phyloP scores from a whole-genome alignment of 2,797 vertebrate genomes.

The Sebastes matsubarae region DNA sequence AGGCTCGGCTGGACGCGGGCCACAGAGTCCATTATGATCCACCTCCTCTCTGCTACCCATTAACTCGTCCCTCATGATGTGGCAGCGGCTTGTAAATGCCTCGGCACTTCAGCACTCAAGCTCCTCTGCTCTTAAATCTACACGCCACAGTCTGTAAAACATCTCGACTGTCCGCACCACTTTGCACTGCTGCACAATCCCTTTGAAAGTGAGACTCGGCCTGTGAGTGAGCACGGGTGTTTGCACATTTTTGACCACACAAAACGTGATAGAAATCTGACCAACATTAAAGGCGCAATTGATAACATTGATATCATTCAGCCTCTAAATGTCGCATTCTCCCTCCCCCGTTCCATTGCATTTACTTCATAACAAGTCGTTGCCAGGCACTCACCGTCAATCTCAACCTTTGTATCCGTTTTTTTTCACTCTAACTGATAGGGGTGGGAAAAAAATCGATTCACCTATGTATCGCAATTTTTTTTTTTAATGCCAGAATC shows the following conservation, averaged over 20 bases:
- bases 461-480: too few species aligned
- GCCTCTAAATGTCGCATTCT: too few species aligned
- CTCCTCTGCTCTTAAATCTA: constrained; percentile 64
- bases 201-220: constrained; percentile 39
- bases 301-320: too few species aligned
- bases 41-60: constrained; percentile 60
- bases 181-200: constrained; percentile 40
- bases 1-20: constrained; percentile 68
- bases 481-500: too few species aligned
- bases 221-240: constrained; percentile 22
- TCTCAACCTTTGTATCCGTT: too few species aligned
- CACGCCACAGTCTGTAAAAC: constrained; percentile 59
- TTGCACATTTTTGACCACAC: background rate
- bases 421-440: too few species aligned
- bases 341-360: too few species aligned
- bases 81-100: constrained; percentile 66
- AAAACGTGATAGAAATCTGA: background rate
- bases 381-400: too few species aligned
- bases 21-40: constrained; percentile 78
- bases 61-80: constrained; percentile 72
- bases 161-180: constrained; percentile 52
- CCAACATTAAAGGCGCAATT: background rate
- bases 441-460: too few species aligned
- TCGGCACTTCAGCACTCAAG: constrained; percentile 56
- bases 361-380: too few species aligned